Evolutionary conservation across 2,888 invertebrate genomes (phyloP), one percentile per base, ranked within the genome.

Genomic region (Hypercompe scribonia): DNA sequence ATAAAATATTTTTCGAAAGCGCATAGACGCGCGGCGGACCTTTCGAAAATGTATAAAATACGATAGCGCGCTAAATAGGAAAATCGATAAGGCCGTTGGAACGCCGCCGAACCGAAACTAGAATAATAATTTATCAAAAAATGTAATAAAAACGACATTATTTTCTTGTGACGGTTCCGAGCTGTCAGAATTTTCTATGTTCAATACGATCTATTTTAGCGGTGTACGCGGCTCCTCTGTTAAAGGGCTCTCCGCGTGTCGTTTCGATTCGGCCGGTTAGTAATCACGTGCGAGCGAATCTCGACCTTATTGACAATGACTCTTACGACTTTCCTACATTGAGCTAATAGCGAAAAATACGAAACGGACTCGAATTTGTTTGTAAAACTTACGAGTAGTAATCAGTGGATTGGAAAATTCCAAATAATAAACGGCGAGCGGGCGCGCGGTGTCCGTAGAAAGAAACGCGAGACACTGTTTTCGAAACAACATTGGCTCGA

Each of bases 371-470:
- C 89, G 89, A 92, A 92, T 93, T 94, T 93, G 93, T 94, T 94
- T 94, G 93, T 93, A 93, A 93, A 95, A 94, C 94, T 94, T 92
- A 94, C 93, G 85, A 87, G 87, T 89, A 90, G 86, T 91, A 90
- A 90, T 95, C 96, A 95, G 96, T 96, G 95, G 94, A 96, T 96
- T 96, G 96, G 96, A 96, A 96, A 96, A 96, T 96, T 96, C 96
- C 96, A 93, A 96, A 93, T 92, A 92, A 90, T 90, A 89, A 90
- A 89, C 90, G 87, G 90, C 89, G 90, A 90, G 89, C 90, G 91
- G 86, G 91, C 94, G 91, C 93, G 93, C 92, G 90, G 90, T 90
- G 86, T 88, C 92, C 90, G 92, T 89, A 87, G 91, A 89, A 90
- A 90, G 93, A 93, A 93, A 91, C 95, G 91, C 93, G 94, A 92